phyloP scores from a whole-genome alignment of 2,113 vertebrate species.

The Zootoca vivipara region DNA sequence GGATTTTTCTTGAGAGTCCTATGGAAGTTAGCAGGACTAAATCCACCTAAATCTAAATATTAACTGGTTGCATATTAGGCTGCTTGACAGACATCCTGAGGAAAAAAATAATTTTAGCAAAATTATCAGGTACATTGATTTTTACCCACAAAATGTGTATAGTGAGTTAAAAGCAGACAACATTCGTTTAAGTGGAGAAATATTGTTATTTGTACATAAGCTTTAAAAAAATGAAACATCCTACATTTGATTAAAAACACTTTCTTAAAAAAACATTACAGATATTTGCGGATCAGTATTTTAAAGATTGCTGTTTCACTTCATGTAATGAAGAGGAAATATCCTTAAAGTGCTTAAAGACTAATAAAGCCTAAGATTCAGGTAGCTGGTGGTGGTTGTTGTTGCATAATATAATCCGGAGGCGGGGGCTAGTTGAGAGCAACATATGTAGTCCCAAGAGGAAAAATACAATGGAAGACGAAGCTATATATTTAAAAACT shows the following conservation, averaged over 20 bases:
- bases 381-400: constrained; percentile 33
- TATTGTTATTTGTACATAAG: not conserved
- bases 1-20: not conserved
- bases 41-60: not conserved
- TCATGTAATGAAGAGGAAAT: constrained; percentile 75
- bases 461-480: constrained; percentile 55
- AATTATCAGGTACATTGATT: constrained; percentile 51
- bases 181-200: not conserved
- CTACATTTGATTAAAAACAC: constrained; percentile 72
- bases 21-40: not conserved
- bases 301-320: constrained; percentile 72
- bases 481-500: constrained; percentile 72
- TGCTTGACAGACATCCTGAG: constrained; percentile 26
- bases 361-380: constrained; percentile 45
- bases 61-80: not conserved
- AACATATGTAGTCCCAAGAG: constrained; percentile 61
- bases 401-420: constrained; percentile 69
- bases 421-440: constrained; percentile 54
- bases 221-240: constrained; percentile 58
- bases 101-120: constrained; percentile 60
- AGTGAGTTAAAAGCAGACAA: constrained; percentile 57
- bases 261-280: not conserved
- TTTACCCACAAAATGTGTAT: constrained; percentile 51
- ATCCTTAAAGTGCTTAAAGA: constrained; percentile 70
- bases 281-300: constrained; percentile 64